Percentiles rank a stretch among this genome's conserved stretches.
Evolutionary conservation across 1,140 invertebrate species (phyloP).

Genomic region (Ganaspis sp.): DNA sequence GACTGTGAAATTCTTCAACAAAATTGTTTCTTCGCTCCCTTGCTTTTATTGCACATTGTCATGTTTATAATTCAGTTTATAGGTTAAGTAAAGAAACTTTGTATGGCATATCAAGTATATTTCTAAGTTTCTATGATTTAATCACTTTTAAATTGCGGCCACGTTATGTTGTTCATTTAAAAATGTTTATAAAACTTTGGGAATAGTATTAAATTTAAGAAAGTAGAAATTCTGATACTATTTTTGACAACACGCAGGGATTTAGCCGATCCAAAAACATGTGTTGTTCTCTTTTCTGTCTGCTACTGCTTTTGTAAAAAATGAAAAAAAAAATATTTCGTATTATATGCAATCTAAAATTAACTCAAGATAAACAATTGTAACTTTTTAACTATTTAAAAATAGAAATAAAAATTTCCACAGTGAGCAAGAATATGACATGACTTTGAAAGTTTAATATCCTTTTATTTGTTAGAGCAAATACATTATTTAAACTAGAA

Average conservation of each 20-base stretch:
- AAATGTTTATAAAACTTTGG: neutral
- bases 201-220: neutral
- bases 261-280: neutral
- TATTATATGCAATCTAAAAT: neutral
- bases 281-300: neutral
- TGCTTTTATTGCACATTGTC: constrained; percentile 50
- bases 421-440: no score
- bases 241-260: neutral
- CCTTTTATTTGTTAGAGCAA: no score
- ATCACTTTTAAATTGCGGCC: neutral
- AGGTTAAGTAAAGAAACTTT: constrained; percentile 38
- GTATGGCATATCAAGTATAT: neutral
- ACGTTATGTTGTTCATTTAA: no score
- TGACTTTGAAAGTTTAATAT: no score
- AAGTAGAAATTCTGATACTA: neutral
- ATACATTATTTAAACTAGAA: no score
- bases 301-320: neutral
- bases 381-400: no score
- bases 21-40: constrained; percentile 2
- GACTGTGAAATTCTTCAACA: neutral
- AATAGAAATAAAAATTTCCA: no score
- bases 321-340: neutral
- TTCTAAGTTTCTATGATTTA: neutral
- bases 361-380: no score
- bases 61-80: constrained; percentile 25